Evolutionary conservation across 2,888 invertebrate species (phyloP).

Genomic region (Isotomurus palustris): DNA sequence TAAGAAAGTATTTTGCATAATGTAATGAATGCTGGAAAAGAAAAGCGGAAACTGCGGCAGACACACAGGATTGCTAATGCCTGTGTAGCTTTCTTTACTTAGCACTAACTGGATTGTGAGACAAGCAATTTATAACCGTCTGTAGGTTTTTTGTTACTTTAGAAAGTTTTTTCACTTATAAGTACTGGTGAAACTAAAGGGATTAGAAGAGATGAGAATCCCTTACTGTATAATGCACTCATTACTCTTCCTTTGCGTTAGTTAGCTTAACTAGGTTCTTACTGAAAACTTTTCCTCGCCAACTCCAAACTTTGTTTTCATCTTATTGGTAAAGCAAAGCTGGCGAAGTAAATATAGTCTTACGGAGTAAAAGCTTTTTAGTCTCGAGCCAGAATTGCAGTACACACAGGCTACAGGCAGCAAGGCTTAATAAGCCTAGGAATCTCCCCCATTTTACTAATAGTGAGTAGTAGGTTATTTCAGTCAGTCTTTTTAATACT

Average conservation of each 20-base stretch:
- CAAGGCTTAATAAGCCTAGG: too few relatives aligned
- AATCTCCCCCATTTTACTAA: too few relatives aligned
- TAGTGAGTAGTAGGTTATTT: too few relatives aligned
- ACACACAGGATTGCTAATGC: too few relatives aligned
- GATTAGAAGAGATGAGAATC: slow-evolving; percentile 8
- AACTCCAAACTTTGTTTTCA: too few relatives aligned
- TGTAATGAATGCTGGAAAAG: background rate
- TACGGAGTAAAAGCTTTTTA: slow-evolving; percentile 8
- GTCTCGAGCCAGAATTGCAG: too few relatives aligned
- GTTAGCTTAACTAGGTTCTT: slow-evolving; percentile 17
- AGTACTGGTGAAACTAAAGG: background rate
- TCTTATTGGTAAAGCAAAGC: too few relatives aligned
- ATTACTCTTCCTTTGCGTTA: slow-evolving; percentile 31
- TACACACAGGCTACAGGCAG: too few relatives aligned
- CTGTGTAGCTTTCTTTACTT: background rate
- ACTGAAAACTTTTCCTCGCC: too few relatives aligned
- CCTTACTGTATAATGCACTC: slow-evolving; percentile 28
- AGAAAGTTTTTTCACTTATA: slow-evolving; percentile 1
- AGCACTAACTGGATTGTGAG: background rate
- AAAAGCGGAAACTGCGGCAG: background rate
- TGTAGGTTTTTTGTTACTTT: slow-evolving; percentile 2
- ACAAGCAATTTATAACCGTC: background rate
- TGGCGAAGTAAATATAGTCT: too few relatives aligned
- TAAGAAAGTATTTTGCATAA: too few relatives aligned
- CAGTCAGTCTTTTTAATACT: too few relatives aligned